A percentile compares a stretch with the other conserved stretches of the same genome.
These are phyloP conservation scores for Callipepla californica DNA, from an alignment of 2,113 vertebrate species.

Conservation along the genomic window DNA sequence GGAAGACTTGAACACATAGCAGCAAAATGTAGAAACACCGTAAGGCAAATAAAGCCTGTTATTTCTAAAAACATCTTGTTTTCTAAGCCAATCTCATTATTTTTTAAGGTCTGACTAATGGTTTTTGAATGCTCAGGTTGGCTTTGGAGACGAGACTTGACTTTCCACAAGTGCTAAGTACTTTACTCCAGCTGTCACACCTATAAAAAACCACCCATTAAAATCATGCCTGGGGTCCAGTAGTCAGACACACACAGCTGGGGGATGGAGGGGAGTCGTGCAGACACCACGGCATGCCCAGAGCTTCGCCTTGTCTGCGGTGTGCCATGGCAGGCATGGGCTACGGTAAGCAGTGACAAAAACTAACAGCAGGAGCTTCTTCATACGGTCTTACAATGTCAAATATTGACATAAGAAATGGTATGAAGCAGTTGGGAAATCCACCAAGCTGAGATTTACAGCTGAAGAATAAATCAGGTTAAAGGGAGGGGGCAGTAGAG, in stretches of 20 bases:
- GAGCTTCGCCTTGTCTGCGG: not conserved
- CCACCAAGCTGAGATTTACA: not conserved
- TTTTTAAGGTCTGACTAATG: constrained; percentile 45
- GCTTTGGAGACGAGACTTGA: constrained; percentile 4
- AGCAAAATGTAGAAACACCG: not conserved
- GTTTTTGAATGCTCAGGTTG: constrained; percentile 42
- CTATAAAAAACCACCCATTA: constrained; percentile 49
- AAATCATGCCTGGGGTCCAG: not conserved
- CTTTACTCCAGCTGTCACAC: constrained; percentile 54
- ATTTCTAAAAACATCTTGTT: not conserved
- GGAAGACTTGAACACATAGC: not conserved
- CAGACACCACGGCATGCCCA: not conserved
- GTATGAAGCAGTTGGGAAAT: constrained; percentile 2
- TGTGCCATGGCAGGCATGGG: fast-evolving
- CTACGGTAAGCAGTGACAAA: not conserved
- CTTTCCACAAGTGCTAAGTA: constrained; percentile 30
- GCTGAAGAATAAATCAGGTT: constrained; percentile 27
- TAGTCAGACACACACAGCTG: not conserved
- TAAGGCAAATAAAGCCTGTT: not conserved
- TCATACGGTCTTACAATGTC: not conserved
- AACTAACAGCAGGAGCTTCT: not conserved
- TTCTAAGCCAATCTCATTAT: constrained; percentile 37
- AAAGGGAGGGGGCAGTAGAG: not conserved
- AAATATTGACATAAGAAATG: constrained; percentile 6
- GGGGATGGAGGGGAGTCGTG: not conserved